Conservation (phyloP, 2,113 vertebrate species). For the Thalassoma bifasciatum region DNA sequence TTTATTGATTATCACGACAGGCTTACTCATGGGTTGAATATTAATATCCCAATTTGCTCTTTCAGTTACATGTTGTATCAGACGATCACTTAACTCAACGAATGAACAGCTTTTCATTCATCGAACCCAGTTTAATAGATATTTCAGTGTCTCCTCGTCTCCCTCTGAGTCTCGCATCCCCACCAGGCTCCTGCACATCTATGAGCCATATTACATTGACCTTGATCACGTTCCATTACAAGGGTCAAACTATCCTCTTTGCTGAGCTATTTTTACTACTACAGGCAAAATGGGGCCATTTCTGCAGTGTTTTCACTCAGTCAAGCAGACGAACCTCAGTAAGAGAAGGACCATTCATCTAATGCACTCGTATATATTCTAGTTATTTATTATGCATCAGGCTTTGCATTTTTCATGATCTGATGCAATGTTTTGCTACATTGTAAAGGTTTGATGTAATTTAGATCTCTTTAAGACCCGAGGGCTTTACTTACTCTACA, state of each 20-base stretch:
- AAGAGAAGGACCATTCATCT: constrained; percentile 13
- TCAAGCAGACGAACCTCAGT: constrained; percentile 37
- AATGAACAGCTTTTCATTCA: neutral
- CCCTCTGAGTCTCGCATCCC: too few relatives aligned
- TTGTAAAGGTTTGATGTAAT: neutral
- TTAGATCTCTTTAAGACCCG: neutral
- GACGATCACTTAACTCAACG: neutral
- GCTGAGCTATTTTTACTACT: constrained; percentile 57
- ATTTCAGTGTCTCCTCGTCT: too few relatives aligned
- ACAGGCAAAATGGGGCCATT: constrained; percentile 38
- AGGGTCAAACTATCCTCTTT: constrained; percentile 6
- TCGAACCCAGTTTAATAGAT: neutral
- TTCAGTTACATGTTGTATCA: neutral
- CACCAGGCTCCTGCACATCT: constrained; percentile 4
- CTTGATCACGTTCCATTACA: constrained; percentile 56
- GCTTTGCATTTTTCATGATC: constrained; percentile 22
- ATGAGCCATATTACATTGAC: constrained; percentile 38
- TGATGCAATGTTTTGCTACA: neutral
- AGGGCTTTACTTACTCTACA: neutral
- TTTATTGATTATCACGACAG: too few relatives aligned
- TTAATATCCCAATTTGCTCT: too few relatives aligned
- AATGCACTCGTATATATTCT: constrained; percentile 23
- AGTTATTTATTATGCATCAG: constrained; percentile 37
- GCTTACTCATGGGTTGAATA: too few relatives aligned
- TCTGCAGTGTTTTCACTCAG: constrained; percentile 43